Evolutionary conservation across 2,888 invertebrate genomes (phyloP).

Genomic region (Megalurothrips usitatus): DNA sequence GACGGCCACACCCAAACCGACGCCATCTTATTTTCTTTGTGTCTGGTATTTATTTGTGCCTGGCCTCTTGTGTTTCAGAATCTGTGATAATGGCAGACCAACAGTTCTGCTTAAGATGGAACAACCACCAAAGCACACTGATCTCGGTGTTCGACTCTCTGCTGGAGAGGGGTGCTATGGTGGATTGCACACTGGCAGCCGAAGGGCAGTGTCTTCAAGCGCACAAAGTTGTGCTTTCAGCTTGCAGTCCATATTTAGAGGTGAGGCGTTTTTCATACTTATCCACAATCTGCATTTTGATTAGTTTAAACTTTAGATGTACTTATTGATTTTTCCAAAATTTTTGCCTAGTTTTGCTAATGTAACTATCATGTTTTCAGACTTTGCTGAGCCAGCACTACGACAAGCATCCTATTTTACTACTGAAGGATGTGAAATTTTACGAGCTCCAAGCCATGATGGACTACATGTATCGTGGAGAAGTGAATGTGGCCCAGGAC

Average conservation of each 20-base stretch:
- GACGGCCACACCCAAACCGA: neutral
- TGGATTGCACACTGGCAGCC: constrained; percentile 87
- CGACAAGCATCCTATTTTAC: constrained; percentile 87
- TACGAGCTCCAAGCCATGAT: constrained; percentile 86
- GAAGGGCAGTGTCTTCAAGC: constrained; percentile 86
- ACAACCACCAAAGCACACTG: constrained; percentile 87
- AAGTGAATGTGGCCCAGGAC: constrained; percentile 88
- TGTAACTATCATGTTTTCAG: constrained; percentile 49
- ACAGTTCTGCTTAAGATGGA: constrained; percentile 89
- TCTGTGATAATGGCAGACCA: constrained; percentile 54
- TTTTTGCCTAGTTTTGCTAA: neutral
- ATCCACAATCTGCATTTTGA: no score
- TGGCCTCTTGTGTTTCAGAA: neutral
- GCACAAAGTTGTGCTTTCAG: constrained; percentile 88
- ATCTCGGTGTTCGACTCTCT: constrained; percentile 86
- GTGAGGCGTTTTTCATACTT: constrained; percentile 35
- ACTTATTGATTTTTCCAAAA: neutral
- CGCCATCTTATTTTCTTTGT: neutral
- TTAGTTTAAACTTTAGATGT: neutral
- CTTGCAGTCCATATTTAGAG: constrained; percentile 51
- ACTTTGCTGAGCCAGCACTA: constrained; percentile 78
- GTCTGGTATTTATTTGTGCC: neutral
- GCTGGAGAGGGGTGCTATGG: constrained; percentile 81
- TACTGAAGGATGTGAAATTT: constrained; percentile 86
- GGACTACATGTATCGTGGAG: constrained; percentile 90